These are phyloP conservation scores for Micronisus gabar DNA, from an alignment of 2,113 vertebrate species.

Conservation along the genomic window DNA sequence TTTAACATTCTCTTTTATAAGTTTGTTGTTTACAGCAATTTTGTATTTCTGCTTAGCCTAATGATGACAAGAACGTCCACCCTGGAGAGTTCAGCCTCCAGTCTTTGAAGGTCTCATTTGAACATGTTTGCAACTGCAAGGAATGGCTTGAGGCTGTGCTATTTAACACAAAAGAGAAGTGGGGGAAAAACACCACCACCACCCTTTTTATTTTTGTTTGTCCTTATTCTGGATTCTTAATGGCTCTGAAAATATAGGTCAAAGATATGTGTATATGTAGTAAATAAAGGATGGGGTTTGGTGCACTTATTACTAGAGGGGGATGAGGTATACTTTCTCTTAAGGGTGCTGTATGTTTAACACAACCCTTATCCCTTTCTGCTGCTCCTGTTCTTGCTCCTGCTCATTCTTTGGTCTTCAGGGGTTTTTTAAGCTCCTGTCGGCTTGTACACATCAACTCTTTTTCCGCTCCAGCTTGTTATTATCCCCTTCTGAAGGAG, in stretches of 20 bases:
- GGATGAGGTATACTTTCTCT: neutral
- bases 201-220: neutral
- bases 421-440: neutral
- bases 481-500: neutral
- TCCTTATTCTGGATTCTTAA: neutral
- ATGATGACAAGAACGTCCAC: slow-evolving; percentile 59
- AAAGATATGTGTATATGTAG: neutral
- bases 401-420: neutral
- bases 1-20: slow-evolving; percentile 39
- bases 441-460: too few species aligned
- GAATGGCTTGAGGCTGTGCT: slow-evolving; percentile 25
- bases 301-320: neutral
- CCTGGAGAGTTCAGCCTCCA: slow-evolving; percentile 54
- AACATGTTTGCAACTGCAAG: slow-evolving; percentile 1
- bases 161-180: neutral
- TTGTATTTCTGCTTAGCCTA: slow-evolving; percentile 59
- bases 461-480: neutral
- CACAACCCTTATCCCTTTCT: neutral
- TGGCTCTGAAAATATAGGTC: slow-evolving; percentile 12
- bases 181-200: neutral
- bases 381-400: neutral
- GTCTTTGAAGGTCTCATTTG: slow-evolving; percentile 41
- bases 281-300: neutral
- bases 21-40: slow-evolving; percentile 59
- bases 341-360: neutral